Base-by-base conservation (phyloP, 2,113 vertebrate genomes). In the Grammomys surdaster region DNA sequence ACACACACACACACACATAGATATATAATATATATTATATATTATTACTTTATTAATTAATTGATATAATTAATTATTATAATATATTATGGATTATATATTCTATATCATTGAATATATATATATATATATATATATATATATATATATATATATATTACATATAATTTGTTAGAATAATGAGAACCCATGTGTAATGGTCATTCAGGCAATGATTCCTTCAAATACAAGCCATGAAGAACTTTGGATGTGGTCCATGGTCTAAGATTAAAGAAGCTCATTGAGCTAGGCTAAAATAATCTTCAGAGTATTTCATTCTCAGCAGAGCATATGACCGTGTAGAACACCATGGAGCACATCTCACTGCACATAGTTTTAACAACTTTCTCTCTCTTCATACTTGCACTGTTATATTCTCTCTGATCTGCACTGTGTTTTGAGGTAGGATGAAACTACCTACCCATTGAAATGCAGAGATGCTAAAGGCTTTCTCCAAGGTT, bases 301-400 rank as follows among this genome's bases (percentile, higher is more conserved):
- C 87, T 89, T 67, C 78, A 72, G 8, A 93, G n/a, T 70, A 85
- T 88, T 90, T 89, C 40, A 82, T 91, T 91, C 48, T 93, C 10
- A 33, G 65, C 43, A 60, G 43, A 82, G 14, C 6, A 31, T 84
- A 89, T 78, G 8, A 56, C 22, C 89, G 73, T 89, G 51, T 70
- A 19, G 40, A 60, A 88, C 10, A 54, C 11, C 70, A 60, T 56
- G 14, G 40, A 89, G 60, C 19, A 11, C 20, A 36, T 63, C 43
- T 78, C 92, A 94, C 20, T 73, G 91, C 28, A 95, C 43, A 88
- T 0, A 43, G 81, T 86, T 48, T 69, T 26, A 46, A 72, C n/a
- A n/a, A 10, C 28, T 69, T 22, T 48, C 51, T 65, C 63, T 28
- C 67, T 28, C 24, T 3, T 89, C 70, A 54, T 1, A n/a, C 84